Percentiles rank a stretch among this genome's conserved stretches.
Conservation (phyloP, 2,113 vertebrate genomes). For the Xerus inauris region DNA sequence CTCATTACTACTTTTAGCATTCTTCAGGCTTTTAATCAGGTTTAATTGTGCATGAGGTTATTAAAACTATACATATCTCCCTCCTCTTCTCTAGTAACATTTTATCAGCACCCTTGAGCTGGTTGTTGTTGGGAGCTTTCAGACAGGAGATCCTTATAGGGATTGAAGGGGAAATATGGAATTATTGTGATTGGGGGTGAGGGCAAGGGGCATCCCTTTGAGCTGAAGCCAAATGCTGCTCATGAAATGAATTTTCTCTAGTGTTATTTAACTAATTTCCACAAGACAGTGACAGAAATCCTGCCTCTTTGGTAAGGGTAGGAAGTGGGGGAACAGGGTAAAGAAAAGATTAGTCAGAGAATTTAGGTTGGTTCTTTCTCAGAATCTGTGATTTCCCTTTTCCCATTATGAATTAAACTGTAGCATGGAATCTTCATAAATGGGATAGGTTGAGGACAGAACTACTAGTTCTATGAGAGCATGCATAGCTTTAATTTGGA, state of each 20-base stretch:
- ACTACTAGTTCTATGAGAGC: slow-evolving; percentile 2
- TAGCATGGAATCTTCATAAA: background rate
- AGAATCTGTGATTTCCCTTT: background rate
- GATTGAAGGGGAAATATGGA: background rate
- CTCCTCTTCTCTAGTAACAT: slow-evolving; percentile 36
- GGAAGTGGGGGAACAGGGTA: background rate
- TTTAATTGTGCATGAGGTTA: slow-evolving; percentile 84
- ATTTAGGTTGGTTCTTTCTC: slow-evolving; percentile 8
- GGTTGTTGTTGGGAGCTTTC: slow-evolving; percentile 44
- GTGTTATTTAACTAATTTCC: slow-evolving; percentile 47
- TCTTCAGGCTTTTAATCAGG: slow-evolving; percentile 80
- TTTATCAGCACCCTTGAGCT: slow-evolving; percentile 57
- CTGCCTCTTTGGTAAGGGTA: slow-evolving; percentile 23
- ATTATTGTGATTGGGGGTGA: background rate
- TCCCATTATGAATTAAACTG: background rate
- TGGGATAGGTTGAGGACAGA: background rate
- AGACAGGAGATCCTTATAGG: slow-evolving; percentile 29
- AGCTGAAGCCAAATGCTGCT: slow-evolving; percentile 56
- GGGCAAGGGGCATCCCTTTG: background rate
- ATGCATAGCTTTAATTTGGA: slow-evolving; percentile 32
- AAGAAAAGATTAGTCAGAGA: background rate
- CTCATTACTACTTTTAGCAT: slow-evolving; percentile 80
- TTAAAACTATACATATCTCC: slow-evolving; percentile 74
- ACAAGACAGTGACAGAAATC: slow-evolving; percentile 39
- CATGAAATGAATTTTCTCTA: slow-evolving; percentile 38